Evolutionary conservation across 2,888 invertebrate species (phyloP).

Genomic region (Dicyrtoma fusca): DNA sequence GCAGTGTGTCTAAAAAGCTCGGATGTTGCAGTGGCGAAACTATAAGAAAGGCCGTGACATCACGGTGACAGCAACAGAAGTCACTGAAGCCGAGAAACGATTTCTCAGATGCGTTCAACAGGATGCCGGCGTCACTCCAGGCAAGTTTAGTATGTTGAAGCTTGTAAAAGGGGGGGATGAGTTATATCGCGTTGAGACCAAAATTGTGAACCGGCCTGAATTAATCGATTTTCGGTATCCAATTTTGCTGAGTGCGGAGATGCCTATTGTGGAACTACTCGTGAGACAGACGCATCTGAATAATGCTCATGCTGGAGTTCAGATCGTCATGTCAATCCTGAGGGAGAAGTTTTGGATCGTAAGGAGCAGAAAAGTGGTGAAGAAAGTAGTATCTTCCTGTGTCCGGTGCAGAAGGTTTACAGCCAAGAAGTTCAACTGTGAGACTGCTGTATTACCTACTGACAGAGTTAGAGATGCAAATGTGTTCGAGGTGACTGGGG

Average conservation of each 20-base stretch:
- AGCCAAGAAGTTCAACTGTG: not conserved
- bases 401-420: not conserved
- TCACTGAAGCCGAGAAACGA: not conserved
- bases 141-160: not conserved
- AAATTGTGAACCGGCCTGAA: not conserved
- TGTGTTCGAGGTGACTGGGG: constrained; percentile 57
- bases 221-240: not conserved
- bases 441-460: constrained; percentile 51
- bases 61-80: not conserved
- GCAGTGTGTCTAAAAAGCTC: too few relatives aligned
- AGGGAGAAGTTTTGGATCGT: not conserved
- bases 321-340: not conserved
- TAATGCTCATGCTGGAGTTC: not conserved
- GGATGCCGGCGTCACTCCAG: not conserved
- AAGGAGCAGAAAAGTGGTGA: not conserved
- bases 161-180: not conserved
- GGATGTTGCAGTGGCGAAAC: too few relatives aligned
- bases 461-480: constrained; percentile 56
- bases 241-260: not conserved
- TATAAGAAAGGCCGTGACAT: too few relatives aligned
- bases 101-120: not conserved
- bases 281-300: not conserved
- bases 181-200: not conserved
- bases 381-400: not conserved
- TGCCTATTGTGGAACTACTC: not conserved